Evolutionary conservation across 2,797 vertebrate species (phyloP).

Genomic region (Sylvilagus floridanus): DNA sequence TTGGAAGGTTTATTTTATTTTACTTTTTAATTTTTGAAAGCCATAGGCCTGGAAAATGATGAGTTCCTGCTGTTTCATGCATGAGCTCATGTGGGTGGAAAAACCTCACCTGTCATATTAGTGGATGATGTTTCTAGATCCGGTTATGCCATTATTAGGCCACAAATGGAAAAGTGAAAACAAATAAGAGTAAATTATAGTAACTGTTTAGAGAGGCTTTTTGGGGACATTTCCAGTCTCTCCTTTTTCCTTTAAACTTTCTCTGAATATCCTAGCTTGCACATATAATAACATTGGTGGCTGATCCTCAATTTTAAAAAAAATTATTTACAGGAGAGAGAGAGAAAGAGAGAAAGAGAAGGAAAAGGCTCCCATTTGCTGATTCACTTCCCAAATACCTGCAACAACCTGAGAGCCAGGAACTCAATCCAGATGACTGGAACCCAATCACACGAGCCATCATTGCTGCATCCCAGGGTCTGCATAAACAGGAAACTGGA

Average conservation of each 20-base stretch:
- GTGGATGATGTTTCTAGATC: not conserved
- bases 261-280: not conserved
- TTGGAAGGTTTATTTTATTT: not conserved
- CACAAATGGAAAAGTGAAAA: conserved; percentile 44
- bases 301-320: not conserved
- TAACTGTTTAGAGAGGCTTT: conserved; percentile 15
- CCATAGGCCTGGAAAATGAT: not conserved
- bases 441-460: too few species aligned
- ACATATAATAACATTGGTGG: not conserved
- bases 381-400: too few species aligned
- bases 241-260: not conserved
- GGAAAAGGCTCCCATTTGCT: too few species aligned
- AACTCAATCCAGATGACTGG: too few species aligned
- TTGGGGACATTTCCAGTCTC: not conserved
- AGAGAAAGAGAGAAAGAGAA: too few species aligned
- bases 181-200: conserved; percentile 32
- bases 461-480: too few species aligned
- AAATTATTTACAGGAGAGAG: too few species aligned
- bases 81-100: not conserved
- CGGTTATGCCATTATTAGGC: not conserved
- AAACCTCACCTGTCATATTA: not conserved
- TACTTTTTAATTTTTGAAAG: not conserved
- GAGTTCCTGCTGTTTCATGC: not conserved
- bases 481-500: too few species aligned
- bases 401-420: too few species aligned